Evolutionary conservation across 2,797 vertebrate species (phyloP).

Genomic region (Acridotheres tristis): DNA sequence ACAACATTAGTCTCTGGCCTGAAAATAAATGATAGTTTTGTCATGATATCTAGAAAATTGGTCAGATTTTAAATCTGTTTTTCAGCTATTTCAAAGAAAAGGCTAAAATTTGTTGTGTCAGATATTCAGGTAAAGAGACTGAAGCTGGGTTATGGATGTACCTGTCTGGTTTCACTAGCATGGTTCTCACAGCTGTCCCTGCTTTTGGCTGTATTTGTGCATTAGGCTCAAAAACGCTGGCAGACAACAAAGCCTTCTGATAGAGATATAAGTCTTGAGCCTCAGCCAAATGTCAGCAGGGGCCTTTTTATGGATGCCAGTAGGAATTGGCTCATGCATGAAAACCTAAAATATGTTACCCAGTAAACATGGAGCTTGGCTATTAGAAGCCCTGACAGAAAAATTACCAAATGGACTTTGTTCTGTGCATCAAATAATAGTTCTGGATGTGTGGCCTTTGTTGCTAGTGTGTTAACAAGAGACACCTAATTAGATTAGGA

Average conservation of each 20-base stretch:
- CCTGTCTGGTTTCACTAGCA: not conserved
- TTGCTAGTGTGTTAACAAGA: not conserved
- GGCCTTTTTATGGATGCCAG: not conserved
- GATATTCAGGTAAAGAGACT: not conserved
- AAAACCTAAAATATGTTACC: not conserved
- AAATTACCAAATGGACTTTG: not conserved
- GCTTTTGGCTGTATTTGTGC: not conserved
- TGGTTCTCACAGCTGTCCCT: not conserved
- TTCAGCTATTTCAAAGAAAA: not conserved
- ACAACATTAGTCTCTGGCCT: not conserved
- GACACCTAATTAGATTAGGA: slow-evolving; percentile 42
- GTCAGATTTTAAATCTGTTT: not conserved
- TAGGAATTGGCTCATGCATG: not conserved
- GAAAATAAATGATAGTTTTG: not conserved
- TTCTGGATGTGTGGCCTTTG: not conserved
- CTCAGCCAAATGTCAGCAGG: slow-evolving; percentile 34
- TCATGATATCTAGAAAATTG: not conserved
- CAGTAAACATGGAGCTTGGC: not conserved
- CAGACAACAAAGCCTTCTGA: not conserved
- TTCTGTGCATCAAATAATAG: not conserved
- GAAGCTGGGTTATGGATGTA: not conserved
- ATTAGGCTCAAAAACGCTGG: not conserved
- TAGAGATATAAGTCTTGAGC: slow-evolving; percentile 27
- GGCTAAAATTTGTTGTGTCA: not conserved
- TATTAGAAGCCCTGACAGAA: not conserved